Percentiles rank a stretch among this genome's conserved stretches.
Conservation (phyloP, 2,113 vertebrate species). For the Leuciscus idus region DNA sequence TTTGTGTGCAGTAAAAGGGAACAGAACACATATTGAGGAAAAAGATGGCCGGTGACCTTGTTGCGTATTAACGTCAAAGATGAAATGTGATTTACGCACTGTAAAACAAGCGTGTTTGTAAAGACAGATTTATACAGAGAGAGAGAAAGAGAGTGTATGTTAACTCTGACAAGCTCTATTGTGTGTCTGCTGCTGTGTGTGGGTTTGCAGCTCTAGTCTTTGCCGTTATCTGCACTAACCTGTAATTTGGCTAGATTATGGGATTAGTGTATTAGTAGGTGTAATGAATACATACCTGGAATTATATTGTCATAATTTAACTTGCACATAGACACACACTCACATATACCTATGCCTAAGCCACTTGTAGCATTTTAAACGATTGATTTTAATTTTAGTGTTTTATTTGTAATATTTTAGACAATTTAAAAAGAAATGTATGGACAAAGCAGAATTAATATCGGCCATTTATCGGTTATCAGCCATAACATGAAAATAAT, state of each 20-base stretch:
- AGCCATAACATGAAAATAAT: neutral
- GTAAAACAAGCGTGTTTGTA: neutral
- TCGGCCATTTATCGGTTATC: neutral
- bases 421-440: neutral
- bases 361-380: neutral
- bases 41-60: slow-evolving; percentile 56
- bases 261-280: slow-evolving; percentile 32
- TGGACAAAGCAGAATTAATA: neutral
- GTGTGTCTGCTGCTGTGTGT: slow-evolving; percentile 33
- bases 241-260: slow-evolving; percentile 47
- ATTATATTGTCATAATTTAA: slow-evolving; percentile 19
- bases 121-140: neutral
- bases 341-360: neutral
- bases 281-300: slow-evolving; percentile 43
- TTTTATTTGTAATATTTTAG: neutral
- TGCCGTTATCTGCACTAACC: slow-evolving; percentile 17
- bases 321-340: neutral
- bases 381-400: neutral
- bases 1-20: slow-evolving; percentile 36
- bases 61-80: slow-evolving; percentile 33
- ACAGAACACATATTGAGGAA: slow-evolving; percentile 44
- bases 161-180: slow-evolving; percentile 17
- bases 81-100: slow-evolving; percentile 42
- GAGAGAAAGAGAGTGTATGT: neutral
- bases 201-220: slow-evolving; percentile 41